phyloP scores from a whole-genome alignment of 2,113 vertebrate genomes.

The human region DNA sequence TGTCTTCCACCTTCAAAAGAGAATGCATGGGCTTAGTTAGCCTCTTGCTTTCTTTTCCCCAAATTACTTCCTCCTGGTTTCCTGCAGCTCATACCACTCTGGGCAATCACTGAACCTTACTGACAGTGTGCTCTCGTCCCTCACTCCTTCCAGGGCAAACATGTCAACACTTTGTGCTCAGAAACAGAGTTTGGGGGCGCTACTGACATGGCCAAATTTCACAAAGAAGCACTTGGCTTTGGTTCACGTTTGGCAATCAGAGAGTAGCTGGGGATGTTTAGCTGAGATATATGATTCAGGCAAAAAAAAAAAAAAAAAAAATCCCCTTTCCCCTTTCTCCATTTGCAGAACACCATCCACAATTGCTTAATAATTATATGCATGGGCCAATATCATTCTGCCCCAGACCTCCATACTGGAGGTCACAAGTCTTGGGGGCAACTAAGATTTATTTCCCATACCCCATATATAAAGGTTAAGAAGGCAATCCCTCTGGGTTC shows the following conservation, averaged over 20 bases:
- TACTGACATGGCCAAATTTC: neutral
- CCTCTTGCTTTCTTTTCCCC: constrained; percentile 2
- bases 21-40: neutral
- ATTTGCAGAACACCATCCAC: neutral
- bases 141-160: neutral
- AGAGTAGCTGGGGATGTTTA: neutral
- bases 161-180: neutral
- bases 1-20: neutral
- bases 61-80: neutral
- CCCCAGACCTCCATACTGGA: too few relatives aligned
- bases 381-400: neutral
- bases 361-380: neutral
- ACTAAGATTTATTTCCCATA: neutral
- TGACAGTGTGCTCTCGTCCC: neutral
- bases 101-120: neutral
- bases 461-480: neutral
- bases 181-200: neutral
- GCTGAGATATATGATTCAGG: neutral
- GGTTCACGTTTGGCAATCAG: neutral
- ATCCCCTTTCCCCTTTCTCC: neutral
- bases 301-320: neutral
- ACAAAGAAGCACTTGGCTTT: neutral
- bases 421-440: neutral
- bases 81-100: neutral
- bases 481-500: neutral